Evolutionary conservation across 2,888 invertebrate species (phyloP).

Genomic region (Melipona bicolor): DNA sequence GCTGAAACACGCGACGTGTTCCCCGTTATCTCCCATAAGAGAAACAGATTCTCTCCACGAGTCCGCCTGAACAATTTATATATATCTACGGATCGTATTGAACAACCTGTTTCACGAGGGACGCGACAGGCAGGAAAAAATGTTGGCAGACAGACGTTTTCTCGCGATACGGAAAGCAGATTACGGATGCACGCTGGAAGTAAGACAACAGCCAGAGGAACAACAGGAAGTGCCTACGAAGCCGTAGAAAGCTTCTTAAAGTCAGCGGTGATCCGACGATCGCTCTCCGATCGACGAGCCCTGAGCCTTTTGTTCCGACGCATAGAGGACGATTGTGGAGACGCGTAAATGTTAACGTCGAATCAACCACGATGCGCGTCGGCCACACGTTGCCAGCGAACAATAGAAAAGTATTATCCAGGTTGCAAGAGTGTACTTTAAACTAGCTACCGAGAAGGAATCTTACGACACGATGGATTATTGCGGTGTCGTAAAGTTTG

Average conservation of each 20-base stretch:
- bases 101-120: slow-evolving; percentile 27
- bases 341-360: slow-evolving; percentile 30
- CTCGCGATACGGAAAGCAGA: slow-evolving; percentile 27
- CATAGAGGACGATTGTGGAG: slow-evolving; percentile 23
- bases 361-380: neutral
- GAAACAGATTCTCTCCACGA: slow-evolving; percentile 4
- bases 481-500: slow-evolving; percentile 22
- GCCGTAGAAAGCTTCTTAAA: slow-evolving; percentile 35
- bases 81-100: slow-evolving; percentile 13
- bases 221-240: slow-evolving; percentile 24
- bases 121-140: slow-evolving; percentile 6
- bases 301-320: slow-evolving; percentile 18
- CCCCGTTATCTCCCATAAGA: slow-evolving; percentile 12
- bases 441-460: neutral
- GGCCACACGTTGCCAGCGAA: neutral
- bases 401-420: slow-evolving; percentile 21
- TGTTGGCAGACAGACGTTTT: neutral
- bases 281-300: slow-evolving; percentile 8
- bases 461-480: slow-evolving; percentile 19
- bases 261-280: neutral
- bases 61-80: neutral
- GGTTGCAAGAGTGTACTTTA: neutral
- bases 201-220: slow-evolving; percentile 20
- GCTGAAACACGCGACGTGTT: neutral
- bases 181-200: slow-evolving; percentile 19